Evolutionary conservation across 2,888 invertebrate genomes (phyloP), one percentile per base, ranked within the genome.

Genomic region (Drosophila rellima): DNA sequence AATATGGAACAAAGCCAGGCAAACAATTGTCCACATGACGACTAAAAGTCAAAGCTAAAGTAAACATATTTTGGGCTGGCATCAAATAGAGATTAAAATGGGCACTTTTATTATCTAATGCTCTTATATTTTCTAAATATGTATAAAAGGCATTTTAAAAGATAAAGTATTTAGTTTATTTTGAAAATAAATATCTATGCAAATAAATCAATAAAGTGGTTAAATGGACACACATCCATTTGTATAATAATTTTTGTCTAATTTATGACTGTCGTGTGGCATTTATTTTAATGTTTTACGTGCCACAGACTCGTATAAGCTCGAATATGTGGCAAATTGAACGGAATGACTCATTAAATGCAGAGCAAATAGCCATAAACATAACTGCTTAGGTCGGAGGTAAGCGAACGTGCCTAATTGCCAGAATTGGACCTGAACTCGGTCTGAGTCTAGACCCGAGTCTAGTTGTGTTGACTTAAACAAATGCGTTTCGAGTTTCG

Each of bases 211-310:
- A 17, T 26, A 18, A 10, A 51, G 15, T 20, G 20, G 15, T 31
- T 2, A 40, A 40, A 40, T 48, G 15, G 11, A 48, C 20, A 20
- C 37, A n/a, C 37, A 47, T 31, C 39, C 39, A 42, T 60, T 48
- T 39, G 45, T 18, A n/a, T n/a, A 31, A 29, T 29, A 39, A 20
- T 44, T 54, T 54, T 31, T 31, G 40, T 35, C 29, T 33, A 50
- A 66, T 70, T 66, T 70, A 61, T 65, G 54, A 37, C 35, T 67
- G 64, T 44, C 65, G 39, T 66, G 52, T 45, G 69, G 39, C 48
- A 60, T 80, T 81, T 66, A 81, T 81, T 80, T 80, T 80, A 81
- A 80, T 80, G 82, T 78, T 69, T 75, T 80, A 80, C 79, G 79
- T 80, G 79, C 72, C 79, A 71, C 79, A 67, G n/a, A n/a, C n/a